Percentiles rank a stretch among this genome's conserved stretches.
These are phyloP conservation scores for Nothura maculosa DNA, from an alignment of 2,797 vertebrate species.

Conservation along the genomic window DNA sequence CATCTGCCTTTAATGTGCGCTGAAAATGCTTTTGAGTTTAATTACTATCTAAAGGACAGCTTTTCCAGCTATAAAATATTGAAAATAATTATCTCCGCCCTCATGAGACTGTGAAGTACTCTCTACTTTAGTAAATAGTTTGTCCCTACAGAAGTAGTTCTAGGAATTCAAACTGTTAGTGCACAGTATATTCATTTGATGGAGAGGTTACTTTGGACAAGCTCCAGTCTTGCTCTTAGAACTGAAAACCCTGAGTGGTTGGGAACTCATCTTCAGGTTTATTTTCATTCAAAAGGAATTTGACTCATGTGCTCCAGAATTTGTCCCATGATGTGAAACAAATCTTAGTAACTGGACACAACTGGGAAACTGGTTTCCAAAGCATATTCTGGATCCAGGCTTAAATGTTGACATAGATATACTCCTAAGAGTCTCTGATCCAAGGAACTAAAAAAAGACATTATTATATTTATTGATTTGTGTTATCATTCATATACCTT, in stretches of 20 bases:
- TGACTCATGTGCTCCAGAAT: neutral
- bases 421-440: neutral
- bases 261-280: neutral
- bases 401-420: neutral
- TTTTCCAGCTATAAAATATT: slow-evolving; percentile 21
- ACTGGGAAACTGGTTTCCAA: neutral
- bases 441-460: neutral
- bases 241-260: neutral
- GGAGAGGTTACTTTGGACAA: neutral
- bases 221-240: neutral
- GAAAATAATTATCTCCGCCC: slow-evolving; percentile 12
- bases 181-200: neutral
- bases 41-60: neutral
- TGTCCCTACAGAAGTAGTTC: neutral
- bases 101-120: neutral
- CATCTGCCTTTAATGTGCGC: neutral
- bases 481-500: neutral
- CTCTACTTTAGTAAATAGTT: slow-evolving; percentile 6
- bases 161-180: neutral
- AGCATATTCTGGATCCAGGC: neutral
- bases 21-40: slow-evolving; percentile 49
- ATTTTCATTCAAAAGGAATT: neutral
- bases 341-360: neutral
- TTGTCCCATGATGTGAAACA: neutral
- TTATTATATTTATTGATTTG: neutral